Evolutionary conservation across 2,888 invertebrate genomes (phyloP), one percentile per base, ranked within the genome.

Genomic region (Rhingia campestris): DNA sequence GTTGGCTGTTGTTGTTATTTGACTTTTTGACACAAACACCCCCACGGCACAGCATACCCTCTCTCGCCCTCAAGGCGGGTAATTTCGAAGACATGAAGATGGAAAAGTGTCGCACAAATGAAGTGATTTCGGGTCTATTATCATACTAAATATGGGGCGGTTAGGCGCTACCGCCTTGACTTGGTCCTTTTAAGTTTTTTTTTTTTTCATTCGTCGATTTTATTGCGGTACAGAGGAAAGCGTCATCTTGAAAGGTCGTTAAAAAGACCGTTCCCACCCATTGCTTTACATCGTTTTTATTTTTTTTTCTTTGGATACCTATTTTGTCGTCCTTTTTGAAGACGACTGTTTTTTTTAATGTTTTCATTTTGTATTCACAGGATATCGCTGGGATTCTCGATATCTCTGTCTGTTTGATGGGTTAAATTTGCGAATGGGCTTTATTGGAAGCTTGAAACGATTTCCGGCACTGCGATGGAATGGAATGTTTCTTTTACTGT

Each of bases 51-150:
- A 12, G 10, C 6, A 45, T 37, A 56, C 39, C n/a, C 10, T 45
- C 4, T 12, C 22, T 9, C 54, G 3, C 12, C 35, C 45, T n/a
- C 59, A 37, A 61, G 59, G 45, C 54, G 82, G 82, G 82, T 77
- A 79, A 84, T 84, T 80, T 61, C 49, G 43, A 37, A 64, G 67
- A 69, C 59, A 76, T 54, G 45, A 69, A 54, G 73, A 80, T 84
- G 84, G 84, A 84, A 84, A 80, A 84, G 74, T 86, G 86, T 74
- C 87, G 87, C 86, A 86, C 87, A 88, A 89, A 89, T 89, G 89
- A 89, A 89, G 89, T 88, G 88, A 89, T 89, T 88, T 89, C 59
- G 86, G 87, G 88, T 89, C 88, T 89, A 89, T 88, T 88, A 89
- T 90, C 89, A 87, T 89, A 74, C 80, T 84, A 75, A 84, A 84